phyloP scores from a whole-genome alignment of 2,797 vertebrate species.

The Chelon auratus region DNA sequence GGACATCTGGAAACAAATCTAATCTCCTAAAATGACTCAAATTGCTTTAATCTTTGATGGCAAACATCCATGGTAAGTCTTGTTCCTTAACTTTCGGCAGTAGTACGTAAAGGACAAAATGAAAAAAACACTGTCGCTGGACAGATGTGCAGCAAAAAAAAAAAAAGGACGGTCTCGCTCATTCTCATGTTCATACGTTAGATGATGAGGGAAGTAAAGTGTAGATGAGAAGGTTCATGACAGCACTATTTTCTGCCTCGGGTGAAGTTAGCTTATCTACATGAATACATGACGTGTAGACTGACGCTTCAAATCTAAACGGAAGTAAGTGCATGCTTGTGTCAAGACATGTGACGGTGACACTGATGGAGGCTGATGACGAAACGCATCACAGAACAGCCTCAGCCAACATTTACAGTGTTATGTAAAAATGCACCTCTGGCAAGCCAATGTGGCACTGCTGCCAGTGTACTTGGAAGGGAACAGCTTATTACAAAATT shows the following conservation, averaged over 20 bases:
- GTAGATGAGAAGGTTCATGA: conserved; percentile 14
- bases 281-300: conserved; percentile 31
- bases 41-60: conserved; percentile 61
- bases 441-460: conserved; percentile 20
- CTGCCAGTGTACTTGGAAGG: conserved; percentile 28
- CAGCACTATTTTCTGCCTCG: conserved; percentile 32
- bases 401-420: conserved; percentile 14
- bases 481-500: conserved; percentile 46
- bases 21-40: conserved; percentile 59
- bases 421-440: conserved; percentile 52
- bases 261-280: conserved; percentile 37
- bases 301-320: conserved; percentile 32
- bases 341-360: conserved; percentile 55
- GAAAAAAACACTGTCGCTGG: not conserved
- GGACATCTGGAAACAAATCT: conserved; percentile 74
- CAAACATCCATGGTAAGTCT: conserved; percentile 47
- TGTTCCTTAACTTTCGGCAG: conserved; percentile 18
- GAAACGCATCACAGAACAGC: conserved; percentile 51
- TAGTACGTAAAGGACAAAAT: conserved; percentile 23
- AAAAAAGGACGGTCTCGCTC: not conserved
- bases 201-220: conserved; percentile 14
- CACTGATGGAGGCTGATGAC: conserved; percentile 48
- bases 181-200: not conserved
- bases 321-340: conserved; percentile 33
- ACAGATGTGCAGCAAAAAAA: conserved; percentile 7